Evolutionary conservation across 2,797 vertebrate species (phyloP), one percentile per base, ranked within the genome.

Genomic region (Eremophila alpestris): DNA sequence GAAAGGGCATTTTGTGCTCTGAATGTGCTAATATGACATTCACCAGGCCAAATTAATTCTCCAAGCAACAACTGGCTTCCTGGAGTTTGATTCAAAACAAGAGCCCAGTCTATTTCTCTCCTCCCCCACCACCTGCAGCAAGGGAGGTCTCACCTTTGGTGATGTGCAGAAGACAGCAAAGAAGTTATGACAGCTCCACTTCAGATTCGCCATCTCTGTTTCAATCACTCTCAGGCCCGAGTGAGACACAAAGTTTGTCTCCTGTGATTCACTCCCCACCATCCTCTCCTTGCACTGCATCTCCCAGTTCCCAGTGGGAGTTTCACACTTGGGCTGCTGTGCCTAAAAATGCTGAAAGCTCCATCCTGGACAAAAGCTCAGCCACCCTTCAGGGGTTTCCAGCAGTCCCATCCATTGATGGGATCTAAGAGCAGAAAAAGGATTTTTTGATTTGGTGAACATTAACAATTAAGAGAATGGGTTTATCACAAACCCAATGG

Each of bases 21-120:
- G 36, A 78, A 75, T 83, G 69, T 90, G 89, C 80, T 89, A 95
- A 94, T 91, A 68, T 90, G 85, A 91, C 83, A 94, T 94, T 96
- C 87, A 83, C 65, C 30, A 48, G 46, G 32, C 83, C 64, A 83
- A 78, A 94, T 81, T 74, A 64, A 88, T 71, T 49, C 84, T 74
- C n/a, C 22, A 52, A 74, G 64, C 62, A 91, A 54, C 43, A 83
- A 7, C 22, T 41, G 24, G 16, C 63, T 70, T 84, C 67, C 63
- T 74, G 46, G 38, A 85, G 40, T 34, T 89, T 49, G 62, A 41
- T 75, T 46, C 65, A 40, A 45, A n/a, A 16, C 10, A 52, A 26
- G 30, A 94, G 17, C 17, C 62, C 26, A 22, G 55, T 7, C 26
- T 24, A 3, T 9, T 23, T 49, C 27, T 18, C 7, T 34, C 36